A percentile compares a stretch with the other conserved stretches of the same genome.
Evolutionary conservation across 92 coral and sea anemone genomes (phyloP).

Genomic region (Plumapathes pennacea): DNA sequence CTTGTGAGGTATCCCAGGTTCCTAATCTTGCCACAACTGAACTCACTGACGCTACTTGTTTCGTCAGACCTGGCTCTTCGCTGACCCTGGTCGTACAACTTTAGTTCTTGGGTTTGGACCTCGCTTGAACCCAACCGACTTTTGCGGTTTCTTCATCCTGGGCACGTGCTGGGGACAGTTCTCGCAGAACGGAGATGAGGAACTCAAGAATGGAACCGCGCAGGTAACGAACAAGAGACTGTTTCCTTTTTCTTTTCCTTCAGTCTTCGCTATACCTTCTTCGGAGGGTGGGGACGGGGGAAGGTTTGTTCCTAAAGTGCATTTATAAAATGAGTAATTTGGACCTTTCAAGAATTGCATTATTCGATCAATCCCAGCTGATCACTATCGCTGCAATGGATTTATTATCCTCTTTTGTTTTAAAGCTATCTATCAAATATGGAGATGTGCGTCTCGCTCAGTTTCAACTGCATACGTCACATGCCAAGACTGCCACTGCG

Average conservation of each 20-base stretch:
- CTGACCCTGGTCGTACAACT: conserved; percentile 42
- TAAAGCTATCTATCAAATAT: conserved; percentile 46
- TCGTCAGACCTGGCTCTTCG: conserved; percentile 65
- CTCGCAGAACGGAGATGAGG: conserved; percentile 57
- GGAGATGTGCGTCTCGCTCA: conserved; percentile 52
- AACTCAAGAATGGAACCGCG: conserved; percentile 24
- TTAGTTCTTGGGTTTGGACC: conserved; percentile 80
- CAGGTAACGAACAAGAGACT: conserved; percentile 10
- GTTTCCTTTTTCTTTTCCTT: not conserved
- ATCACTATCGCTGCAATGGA: too few relatives aligned
- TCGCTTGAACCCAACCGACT: conserved; percentile 48
- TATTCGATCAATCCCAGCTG: too few relatives aligned
- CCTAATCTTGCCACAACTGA: too few relatives aligned
- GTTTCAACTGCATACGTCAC: conserved; percentile 40
- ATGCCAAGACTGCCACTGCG: conserved; percentile 40
- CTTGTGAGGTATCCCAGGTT: too few relatives aligned
- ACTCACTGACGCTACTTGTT: too few relatives aligned
- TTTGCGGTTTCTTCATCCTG: conserved; percentile 81
- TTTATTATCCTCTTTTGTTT: not conserved
- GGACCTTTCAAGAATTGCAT: too few relatives aligned
- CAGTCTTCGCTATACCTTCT: not conserved
- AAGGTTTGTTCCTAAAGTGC: not conserved
- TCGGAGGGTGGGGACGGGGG: too few relatives aligned
- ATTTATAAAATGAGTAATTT: not conserved
- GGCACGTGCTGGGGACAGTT: conserved; percentile 88